phyloP scores from a whole-genome alignment of 2,888 invertebrate species.

The Ommatoiulus sabulosus region DNA sequence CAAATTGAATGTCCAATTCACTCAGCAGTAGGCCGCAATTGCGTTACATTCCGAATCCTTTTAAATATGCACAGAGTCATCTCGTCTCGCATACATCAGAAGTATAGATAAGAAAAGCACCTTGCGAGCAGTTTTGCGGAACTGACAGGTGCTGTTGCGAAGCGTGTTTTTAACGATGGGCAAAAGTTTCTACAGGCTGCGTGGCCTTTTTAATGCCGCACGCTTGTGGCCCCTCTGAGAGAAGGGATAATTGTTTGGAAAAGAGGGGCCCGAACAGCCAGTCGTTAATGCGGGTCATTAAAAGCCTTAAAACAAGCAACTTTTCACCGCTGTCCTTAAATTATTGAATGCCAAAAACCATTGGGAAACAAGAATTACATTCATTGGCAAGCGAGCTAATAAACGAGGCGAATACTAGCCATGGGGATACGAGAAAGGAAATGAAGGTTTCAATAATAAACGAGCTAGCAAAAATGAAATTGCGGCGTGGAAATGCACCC shows the following conservation, averaged over 20 bases:
- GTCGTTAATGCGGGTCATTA: slow-evolving; percentile 43
- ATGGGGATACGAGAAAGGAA: slow-evolving; percentile 40
- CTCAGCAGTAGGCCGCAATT: too few relatives aligned
- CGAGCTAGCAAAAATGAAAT: slow-evolving; percentile 32
- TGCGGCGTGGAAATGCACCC: slow-evolving; percentile 4
- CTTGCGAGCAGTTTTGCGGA: neutral
- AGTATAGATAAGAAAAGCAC: neutral
- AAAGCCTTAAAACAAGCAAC: slow-evolving; percentile 39
- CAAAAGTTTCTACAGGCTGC: neutral
- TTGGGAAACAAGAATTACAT: slow-evolving; percentile 31
- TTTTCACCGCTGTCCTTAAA: slow-evolving; percentile 35
- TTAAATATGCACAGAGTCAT: neutral
- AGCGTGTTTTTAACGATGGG: neutral
- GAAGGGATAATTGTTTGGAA: slow-evolving; percentile 12
- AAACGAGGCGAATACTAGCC: slow-evolving; percentile 36
- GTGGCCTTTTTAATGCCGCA: neutral
- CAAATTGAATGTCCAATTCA: too few relatives aligned
- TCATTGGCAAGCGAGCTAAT: slow-evolving; percentile 28
- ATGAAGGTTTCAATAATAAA: slow-evolving; percentile 43
- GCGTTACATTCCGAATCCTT: neutral
- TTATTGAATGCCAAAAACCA: slow-evolving; percentile 43
- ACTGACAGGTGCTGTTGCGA: neutral
- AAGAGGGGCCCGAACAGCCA: slow-evolving; percentile 40
- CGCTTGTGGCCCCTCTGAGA: slow-evolving; percentile 36
- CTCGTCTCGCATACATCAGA: too few relatives aligned